Base-by-base conservation (phyloP, 2,888 invertebrate genomes). In the Erpobdella octoculata region DNA sequence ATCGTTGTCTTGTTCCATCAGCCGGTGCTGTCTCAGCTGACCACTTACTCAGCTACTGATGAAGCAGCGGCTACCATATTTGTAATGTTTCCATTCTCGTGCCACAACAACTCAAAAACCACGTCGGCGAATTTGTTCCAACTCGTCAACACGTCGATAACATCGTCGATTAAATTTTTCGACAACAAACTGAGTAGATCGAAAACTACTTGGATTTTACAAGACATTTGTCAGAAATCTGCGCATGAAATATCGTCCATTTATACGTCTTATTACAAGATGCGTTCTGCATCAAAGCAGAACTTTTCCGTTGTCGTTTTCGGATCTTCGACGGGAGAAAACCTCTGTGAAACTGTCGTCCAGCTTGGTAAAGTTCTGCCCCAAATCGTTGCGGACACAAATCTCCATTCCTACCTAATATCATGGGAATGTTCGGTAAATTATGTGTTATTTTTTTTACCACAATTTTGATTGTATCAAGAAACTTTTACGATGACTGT, bases 371-470 rank as follows among this genome's bases (percentile, higher is more conserved):
- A 35, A 1, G 28, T 62, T 28, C 35, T 62, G 33, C 21, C 31
- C 6, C 33, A 28, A 8, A 35, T n/a, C 31, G 33, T 33, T 8
- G 18, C 1, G 53, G 28, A 1, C 15, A 15, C 46, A 15, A 41
- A 41, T n/a, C 12, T 41, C n/a, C 46, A 41, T 15, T 15, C 46
- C 12, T 62, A 28, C 35, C 33, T 62, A 35, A 62, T 62, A 62
- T 33, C 62, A 4, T 62, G 62, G 62, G 62, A 62, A 35, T 62
- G 62, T 35, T 33, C 33, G 31, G 62, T 62, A 28, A 62, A 35
- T 62, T 6, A 65, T n/a, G n/a, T 58, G 5, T 28, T 41, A 12
- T 41, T 41, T 12, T 12, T 41, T 12, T 12, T 41, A 41, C 18
- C 12, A 41, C 46, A 18, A 12, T 12, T 41, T 12, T 12, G 18